Percentiles rank a stretch among this genome's conserved stretches.
These are phyloP conservation scores for Drosophila robusta DNA, from an alignment of 2,888 invertebrate genomes.

Conservation along the genomic window DNA sequence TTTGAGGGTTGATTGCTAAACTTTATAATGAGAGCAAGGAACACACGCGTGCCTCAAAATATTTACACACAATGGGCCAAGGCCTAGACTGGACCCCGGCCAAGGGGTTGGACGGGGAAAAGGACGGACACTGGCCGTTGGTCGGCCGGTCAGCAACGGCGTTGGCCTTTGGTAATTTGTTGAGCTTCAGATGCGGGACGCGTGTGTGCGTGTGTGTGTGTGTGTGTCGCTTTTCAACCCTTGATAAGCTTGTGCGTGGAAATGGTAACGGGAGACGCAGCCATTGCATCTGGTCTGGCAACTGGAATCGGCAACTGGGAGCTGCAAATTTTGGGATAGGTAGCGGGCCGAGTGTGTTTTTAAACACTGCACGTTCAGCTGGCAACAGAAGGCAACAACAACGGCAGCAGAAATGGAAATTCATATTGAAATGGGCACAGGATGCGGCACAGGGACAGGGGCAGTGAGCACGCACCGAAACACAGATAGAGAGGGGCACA, in stretches of 20 bases:
- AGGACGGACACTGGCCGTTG: slow-evolving; percentile 49
- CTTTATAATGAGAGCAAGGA: slow-evolving; percentile 78
- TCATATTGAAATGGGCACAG: slow-evolving; percentile 15
- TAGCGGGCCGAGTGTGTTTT: slow-evolving; percentile 40
- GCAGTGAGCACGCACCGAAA: slow-evolving; percentile 45
- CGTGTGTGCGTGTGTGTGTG: slow-evolving; percentile 1
- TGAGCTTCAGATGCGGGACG: slow-evolving; percentile 56
- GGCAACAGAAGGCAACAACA: slow-evolving; percentile 28
- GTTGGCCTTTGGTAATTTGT: slow-evolving; percentile 83
- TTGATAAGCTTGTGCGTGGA: slow-evolving; percentile 26
- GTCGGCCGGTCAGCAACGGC: slow-evolving; percentile 74
- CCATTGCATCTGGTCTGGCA: slow-evolving; percentile 58
- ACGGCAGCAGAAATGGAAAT: neutral
- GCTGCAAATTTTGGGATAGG: slow-evolving; percentile 13
- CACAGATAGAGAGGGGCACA: slow-evolving; percentile 2
- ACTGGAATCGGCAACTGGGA: slow-evolving; percentile 23
- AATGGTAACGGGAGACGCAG: slow-evolving; percentile 36
- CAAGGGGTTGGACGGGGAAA: slow-evolving; percentile 5
- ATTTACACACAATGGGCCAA: slow-evolving; percentile 78
- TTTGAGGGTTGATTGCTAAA: slow-evolving; percentile 59
- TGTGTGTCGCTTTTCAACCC: slow-evolving; percentile 57
- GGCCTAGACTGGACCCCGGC: slow-evolving; percentile 26
- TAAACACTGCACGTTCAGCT: slow-evolving; percentile 63
- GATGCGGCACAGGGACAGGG: slow-evolving; percentile 4
- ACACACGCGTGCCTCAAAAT: slow-evolving; percentile 81